A percentile compares a stretch with the other conserved stretches of the same genome.
phyloP scores from a whole-genome alignment of 2,797 vertebrate species.

The Siniperca obscura region DNA sequence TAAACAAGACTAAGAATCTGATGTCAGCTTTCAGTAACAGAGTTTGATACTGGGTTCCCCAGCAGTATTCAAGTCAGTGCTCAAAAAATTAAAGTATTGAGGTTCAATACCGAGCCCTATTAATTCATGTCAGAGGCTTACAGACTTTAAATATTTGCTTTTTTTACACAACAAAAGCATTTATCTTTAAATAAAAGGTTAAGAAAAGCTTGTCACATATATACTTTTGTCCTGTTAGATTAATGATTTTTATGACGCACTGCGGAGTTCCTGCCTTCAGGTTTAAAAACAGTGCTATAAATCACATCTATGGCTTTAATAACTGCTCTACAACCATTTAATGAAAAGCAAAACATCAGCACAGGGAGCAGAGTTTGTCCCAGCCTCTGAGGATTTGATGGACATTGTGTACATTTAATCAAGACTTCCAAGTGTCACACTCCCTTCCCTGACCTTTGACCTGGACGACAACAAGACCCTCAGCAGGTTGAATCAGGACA shows the following conservation, averaged over 20 bases:
- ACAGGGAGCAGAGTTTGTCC: constrained; percentile 3
- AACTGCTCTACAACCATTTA: neutral
- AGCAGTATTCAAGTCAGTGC: too few relatives aligned
- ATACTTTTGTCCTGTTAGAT: neutral
- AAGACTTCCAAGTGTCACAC: constrained; percentile 29
- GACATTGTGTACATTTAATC: constrained; percentile 73
- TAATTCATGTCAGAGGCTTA: neutral
- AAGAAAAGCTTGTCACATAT: neutral
- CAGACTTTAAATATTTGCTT: neutral
- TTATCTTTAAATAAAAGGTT: neutral
- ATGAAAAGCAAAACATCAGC: constrained; percentile 22
- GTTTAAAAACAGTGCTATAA: neutral
- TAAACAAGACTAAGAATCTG: too few relatives aligned
- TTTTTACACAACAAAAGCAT: neutral
- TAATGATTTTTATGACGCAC: neutral
- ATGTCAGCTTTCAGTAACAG: too few relatives aligned
- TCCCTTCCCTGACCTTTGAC: constrained; percentile 55
- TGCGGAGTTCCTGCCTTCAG: neutral
- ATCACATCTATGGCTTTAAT: neutral
- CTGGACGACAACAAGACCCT: constrained; percentile 11
- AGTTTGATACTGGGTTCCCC: too few relatives aligned
- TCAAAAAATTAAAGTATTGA: too few relatives aligned
- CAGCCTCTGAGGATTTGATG: neutral
- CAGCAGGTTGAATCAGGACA: constrained; percentile 44
- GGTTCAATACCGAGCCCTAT: neutral